Conservation (phyloP, 2,797 vertebrate genomes). For the Monodelphis domestica region DNA sequence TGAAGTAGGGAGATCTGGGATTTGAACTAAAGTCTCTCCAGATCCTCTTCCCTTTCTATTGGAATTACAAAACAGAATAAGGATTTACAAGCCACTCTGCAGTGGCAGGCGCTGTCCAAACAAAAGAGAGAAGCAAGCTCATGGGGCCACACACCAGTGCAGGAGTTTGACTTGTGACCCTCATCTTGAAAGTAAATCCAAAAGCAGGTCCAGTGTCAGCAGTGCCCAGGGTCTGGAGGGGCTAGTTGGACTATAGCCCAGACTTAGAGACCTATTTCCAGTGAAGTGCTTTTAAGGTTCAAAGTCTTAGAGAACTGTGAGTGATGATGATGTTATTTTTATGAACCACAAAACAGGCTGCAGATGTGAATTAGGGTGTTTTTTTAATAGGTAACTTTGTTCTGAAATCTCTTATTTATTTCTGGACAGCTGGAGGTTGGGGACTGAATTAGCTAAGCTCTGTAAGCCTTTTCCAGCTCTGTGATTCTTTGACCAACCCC, state of each 20-base stretch:
- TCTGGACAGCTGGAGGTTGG: not conserved
- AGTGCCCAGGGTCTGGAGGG: not conserved
- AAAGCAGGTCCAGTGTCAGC: not conserved
- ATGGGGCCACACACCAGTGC: no score
- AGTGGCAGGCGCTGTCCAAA: not conserved
- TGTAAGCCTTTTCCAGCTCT: not conserved
- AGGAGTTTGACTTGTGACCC: fast-evolving
- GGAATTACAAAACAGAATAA: not conserved
- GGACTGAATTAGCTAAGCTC: not conserved
- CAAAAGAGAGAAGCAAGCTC: no score
- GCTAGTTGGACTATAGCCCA: not conserved
- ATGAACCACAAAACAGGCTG: not conserved
- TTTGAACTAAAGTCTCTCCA: not conserved
- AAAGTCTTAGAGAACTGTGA: not conserved
- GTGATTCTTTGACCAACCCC: not conserved
- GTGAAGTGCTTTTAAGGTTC: not conserved
- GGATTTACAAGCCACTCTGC: not conserved
- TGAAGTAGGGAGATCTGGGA: not conserved
- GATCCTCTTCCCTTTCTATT: not conserved
- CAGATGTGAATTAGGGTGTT: not conserved
- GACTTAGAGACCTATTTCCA: not conserved
- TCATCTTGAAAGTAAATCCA: not conserved
- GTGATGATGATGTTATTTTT: not conserved
- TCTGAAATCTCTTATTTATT: not conserved
- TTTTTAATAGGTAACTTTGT: not conserved